Evolutionary conservation across 2,797 vertebrate genomes (phyloP).

Genomic region (Sebastes cheni): DNA sequence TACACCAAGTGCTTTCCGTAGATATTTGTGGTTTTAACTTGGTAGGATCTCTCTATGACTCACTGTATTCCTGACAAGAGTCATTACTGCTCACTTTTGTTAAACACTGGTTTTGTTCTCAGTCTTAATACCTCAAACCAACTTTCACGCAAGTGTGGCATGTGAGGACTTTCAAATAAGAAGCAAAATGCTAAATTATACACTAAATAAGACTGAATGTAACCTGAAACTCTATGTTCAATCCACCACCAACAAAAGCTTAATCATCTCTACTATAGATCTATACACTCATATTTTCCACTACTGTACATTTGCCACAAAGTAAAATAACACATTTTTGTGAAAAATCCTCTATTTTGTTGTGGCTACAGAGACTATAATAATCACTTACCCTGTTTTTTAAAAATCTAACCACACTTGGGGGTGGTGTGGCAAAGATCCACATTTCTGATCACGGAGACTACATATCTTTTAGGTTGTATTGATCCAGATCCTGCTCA

Average conservation of each 20-base stretch:
- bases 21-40: constrained; percentile 47
- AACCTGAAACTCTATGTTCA: constrained; percentile 10
- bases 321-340: constrained; percentile 13
- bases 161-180: constrained; percentile 38
- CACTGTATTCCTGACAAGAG: constrained; percentile 53
- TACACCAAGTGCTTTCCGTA: constrained; percentile 35
- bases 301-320: neutral
- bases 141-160: constrained; percentile 26
- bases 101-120: constrained; percentile 34
- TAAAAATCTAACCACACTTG: neutral
- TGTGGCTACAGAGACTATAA: constrained; percentile 9
- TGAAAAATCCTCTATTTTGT: constrained; percentile 3
- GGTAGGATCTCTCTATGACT: constrained; percentile 36
- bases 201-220: neutral
- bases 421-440: neutral
- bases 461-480: neutral
- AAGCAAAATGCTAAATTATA: constrained; percentile 9
- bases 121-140: constrained; percentile 34
- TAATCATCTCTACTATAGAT: neutral
- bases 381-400: neutral
- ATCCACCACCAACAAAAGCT: neutral
- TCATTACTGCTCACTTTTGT: constrained; percentile 41
- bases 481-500: neutral
- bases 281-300: constrained; percentile 6
- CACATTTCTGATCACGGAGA: neutral